phyloP scores from a whole-genome alignment of 2,113 vertebrate genomes.

The Trogon melanurus region DNA sequence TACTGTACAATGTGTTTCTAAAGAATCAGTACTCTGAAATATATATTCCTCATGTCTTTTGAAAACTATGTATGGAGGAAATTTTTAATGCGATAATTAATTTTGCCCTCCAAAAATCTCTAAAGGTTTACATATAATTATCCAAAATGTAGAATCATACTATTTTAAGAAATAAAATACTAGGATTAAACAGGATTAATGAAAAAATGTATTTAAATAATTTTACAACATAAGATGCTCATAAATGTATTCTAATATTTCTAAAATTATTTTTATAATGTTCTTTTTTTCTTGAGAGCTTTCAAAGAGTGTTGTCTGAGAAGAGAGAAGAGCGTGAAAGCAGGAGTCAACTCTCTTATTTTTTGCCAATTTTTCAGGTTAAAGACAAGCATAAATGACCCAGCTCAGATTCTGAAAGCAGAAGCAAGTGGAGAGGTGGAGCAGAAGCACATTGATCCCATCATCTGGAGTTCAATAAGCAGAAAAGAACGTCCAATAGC shows the following conservation, averaged over 20 bases:
- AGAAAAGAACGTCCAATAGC: not conserved
- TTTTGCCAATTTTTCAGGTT: not conserved
- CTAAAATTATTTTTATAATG: not conserved
- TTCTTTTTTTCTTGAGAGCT: not conserved
- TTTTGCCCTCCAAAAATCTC: fast-evolving
- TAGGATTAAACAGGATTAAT: not conserved
- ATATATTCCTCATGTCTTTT: not conserved
- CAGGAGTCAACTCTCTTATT: not conserved
- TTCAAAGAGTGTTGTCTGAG: not conserved
- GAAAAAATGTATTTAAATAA: not conserved
- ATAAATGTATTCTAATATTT: not conserved
- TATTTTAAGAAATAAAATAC: not conserved
- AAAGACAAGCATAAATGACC: not conserved
- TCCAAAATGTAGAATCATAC: not conserved
- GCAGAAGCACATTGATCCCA: not conserved
- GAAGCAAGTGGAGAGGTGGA: not conserved
- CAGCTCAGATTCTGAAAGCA: not conserved
- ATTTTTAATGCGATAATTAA: not conserved
- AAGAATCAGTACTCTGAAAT: not conserved
- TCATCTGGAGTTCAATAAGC: not conserved
- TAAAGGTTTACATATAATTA: not conserved
- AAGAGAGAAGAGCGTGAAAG: not conserved
- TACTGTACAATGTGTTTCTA: not conserved
- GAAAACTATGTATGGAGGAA: not conserved
- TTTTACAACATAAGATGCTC: not conserved